phyloP scores from a whole-genome alignment of 2,888 invertebrate species.

The Hydropsyche betteni region DNA sequence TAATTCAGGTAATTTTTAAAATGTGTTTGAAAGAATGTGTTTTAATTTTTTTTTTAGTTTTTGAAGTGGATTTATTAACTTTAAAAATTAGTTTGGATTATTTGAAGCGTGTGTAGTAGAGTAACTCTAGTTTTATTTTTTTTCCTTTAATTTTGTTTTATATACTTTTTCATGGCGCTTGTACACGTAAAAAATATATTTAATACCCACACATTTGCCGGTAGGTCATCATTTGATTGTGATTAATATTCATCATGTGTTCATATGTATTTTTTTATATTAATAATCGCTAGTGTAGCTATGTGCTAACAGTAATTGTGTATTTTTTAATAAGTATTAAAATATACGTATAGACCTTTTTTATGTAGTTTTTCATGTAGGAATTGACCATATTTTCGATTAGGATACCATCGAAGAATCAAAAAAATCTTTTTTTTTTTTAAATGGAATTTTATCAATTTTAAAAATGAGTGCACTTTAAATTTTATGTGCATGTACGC shows the following conservation, averaged over 20 bases:
- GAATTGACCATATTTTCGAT: too few relatives aligned
- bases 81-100: not conserved
- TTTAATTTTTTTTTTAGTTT: conserved; percentile 2
- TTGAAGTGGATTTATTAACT: not conserved
- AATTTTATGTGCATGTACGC: too few relatives aligned
- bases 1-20: conserved; percentile 36
- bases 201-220: conserved; percentile 23
- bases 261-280: not conserved
- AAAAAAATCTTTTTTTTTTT: too few relatives aligned
- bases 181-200: conserved; percentile 13
- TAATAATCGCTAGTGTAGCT: conserved; percentile 1
- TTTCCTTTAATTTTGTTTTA: not conserved
- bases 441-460: too few relatives aligned
- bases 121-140: conserved; percentile 7
- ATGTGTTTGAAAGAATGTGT: conserved; percentile 27
- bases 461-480: too few relatives aligned
- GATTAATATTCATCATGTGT: conserved; percentile 2
- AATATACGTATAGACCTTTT: not conserved
- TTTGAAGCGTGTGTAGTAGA: conserved; percentile 10
- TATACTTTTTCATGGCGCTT: conserved; percentile 6
- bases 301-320: conserved; percentile 15
- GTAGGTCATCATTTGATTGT: conserved; percentile 3
- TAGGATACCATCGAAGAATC: too few relatives aligned
- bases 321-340: not conserved
- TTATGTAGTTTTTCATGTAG: not conserved